Percentiles rank a stretch among this genome's conserved stretches.
Conservation (phyloP, 2,888 invertebrate genomes). For the Folsomia candida region DNA sequence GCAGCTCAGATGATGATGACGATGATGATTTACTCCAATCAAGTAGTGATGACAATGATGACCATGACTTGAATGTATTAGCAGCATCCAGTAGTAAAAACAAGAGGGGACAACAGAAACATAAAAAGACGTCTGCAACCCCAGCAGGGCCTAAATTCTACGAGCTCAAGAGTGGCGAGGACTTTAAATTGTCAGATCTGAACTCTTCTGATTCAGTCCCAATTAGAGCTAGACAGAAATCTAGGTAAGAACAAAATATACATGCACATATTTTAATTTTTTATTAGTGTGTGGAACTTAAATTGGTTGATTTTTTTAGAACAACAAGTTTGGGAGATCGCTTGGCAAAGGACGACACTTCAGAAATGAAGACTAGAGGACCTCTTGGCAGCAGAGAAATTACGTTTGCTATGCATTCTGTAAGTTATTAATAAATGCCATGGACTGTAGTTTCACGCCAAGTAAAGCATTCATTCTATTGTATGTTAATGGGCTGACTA, state of each 20-base stretch:
- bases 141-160: constrained; percentile 60
- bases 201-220: constrained; percentile 54
- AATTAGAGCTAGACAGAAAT: constrained; percentile 45
- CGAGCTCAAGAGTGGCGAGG: constrained; percentile 63
- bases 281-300: not conserved
- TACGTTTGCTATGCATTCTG: constrained; percentile 68
- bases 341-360: constrained; percentile 57
- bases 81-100: constrained; percentile 55
- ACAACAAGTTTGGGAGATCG: constrained; percentile 74
- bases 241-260: constrained; percentile 2
- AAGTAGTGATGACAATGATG: constrained; percentile 77
- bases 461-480: not conserved
- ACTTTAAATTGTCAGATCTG: constrained; percentile 60
- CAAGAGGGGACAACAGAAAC: constrained; percentile 55
- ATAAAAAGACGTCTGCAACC: constrained; percentile 33
- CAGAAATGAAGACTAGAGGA: constrained; percentile 60
- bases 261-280: not conserved
- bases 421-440: too few species aligned
- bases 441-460: not conserved
- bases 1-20: constrained; percentile 55
- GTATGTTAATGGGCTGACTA: not conserved
- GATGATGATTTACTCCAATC: constrained; percentile 16
- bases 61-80: constrained; percentile 53
- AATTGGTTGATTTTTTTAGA: constrained; percentile 50
- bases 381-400: constrained; percentile 73